Evolutionary conservation across 2,113 vertebrate species (phyloP), one percentile per base, ranked within the genome.

Genomic region (Australoheros scitulus): DNA sequence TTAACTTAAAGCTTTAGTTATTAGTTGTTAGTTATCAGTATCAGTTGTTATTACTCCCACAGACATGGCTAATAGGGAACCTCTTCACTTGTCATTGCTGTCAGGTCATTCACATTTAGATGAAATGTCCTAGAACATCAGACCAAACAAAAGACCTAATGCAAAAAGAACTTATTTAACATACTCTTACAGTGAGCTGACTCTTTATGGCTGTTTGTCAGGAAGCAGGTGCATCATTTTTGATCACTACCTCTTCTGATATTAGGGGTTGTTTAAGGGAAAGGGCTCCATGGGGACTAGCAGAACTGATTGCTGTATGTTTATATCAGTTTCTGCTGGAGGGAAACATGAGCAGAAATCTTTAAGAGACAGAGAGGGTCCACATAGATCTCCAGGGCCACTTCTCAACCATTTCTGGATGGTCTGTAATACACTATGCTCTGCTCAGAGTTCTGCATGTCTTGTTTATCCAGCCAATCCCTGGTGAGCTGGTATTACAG

Each of bases 291-390:
- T 10, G 76, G 92, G 90, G 92, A 93, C 11, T 14, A 24, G 79
- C 24, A 59, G 75, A 81, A 87, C 34, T 22, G 81, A 87, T 86
- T 72, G 79, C 60, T 91, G 82, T 43, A 74, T 68, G 80, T 89
- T 89, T 47, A 92, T 88, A 94, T 94, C 93, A 80, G 52, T 81
- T 92, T 92, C 93, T 87, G 65, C 81, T 88, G 85, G 82, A 89
- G 83, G 77, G 91, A 90, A 94, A 94, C 9, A 81, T 76, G 92
- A 94, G 93, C 84, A 85, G 84, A 93, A 94, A 94, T 94, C 93
- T 92, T 93, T 94, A 92, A 87, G 90, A 91, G 93, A 92, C 91
- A 90, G 91, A 94, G 34, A 91, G 91, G 92, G 81, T 85, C 90
- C 93, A 80, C 85, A 89, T 88, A 83, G 82, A 93, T 92, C 92